Evolutionary conservation across 2,797 vertebrate species (phyloP), one percentile per base, ranked within the genome.

Genomic region (Anomalospiza imberbis): DNA sequence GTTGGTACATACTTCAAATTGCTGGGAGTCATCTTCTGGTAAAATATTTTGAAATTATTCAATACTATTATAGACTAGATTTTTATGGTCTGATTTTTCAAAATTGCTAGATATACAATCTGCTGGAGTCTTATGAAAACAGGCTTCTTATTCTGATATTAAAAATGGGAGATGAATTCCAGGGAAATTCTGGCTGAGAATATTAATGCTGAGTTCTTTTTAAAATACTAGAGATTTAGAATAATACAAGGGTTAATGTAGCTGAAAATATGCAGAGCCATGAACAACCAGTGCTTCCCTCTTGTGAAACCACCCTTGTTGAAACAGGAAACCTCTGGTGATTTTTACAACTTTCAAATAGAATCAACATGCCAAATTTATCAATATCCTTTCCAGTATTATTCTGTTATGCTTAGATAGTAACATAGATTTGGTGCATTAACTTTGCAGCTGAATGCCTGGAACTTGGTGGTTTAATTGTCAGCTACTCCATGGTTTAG

Each of bases 381-480:
- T 80, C 68, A 72, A 75, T 58, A 54, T 40, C 7, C 17, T 68
- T 83, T 85, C 63, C 29, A 68, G 54, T 45, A 82, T 74, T 75
- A 86, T 75, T 92, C 67, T 79, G 53, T 85, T 95, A 95, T 94
- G 50, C 45, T 87, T 90, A 85, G 51, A 95, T 78, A 55, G 24
- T 55, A 75, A n/a, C 36, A 50, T 28, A 89, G 54, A 81, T 92
- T 88, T 81, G 45, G 55, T 75, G 62, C 55, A 63, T 88, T 91
- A 94, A 80, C 78, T 97, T 96, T 84, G 62, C 92, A 90, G 84
- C 50, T 90, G 93, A 55, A 45, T 80, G 90, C 60, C 85, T 96
- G 61, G 91, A 97, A 96, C 96, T 96, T 95, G 90, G 90, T 95
- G 75, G 57, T 96, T 97, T 97, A 95, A 96, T 96, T 97, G 89